A percentile compares a stretch with the other conserved stretches of the same genome.
Evolutionary conservation across 1,140 invertebrate genomes (phyloP).

Genomic region (Drosophila quadrilineata): DNA sequence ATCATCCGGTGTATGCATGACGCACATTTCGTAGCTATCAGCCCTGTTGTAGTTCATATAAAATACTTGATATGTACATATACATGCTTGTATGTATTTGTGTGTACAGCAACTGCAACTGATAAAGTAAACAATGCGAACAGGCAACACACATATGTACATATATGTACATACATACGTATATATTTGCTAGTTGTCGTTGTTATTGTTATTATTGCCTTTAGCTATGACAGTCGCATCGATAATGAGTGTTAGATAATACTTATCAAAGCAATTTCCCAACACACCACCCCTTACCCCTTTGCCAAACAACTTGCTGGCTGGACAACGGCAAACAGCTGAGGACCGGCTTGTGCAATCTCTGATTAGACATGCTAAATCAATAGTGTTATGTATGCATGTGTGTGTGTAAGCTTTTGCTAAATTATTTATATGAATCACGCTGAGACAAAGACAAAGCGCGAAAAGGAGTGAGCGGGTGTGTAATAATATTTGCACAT

Average conservation of each 20-base stretch:
- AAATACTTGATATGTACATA: neutral
- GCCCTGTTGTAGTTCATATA: no score
- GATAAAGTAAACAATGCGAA: no score
- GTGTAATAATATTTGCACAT: neutral
- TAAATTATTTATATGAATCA: slow-evolving; percentile 13
- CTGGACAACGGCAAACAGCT: slow-evolving; percentile 14
- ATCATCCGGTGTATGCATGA: slow-evolving; percentile 29
- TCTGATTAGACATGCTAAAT: slow-evolving; percentile 18
- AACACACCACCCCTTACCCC: neutral
- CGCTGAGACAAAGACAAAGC: no score
- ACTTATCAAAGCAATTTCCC: slow-evolving; percentile 20
- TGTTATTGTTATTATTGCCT: no score
- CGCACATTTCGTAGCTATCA: slow-evolving; percentile 38
- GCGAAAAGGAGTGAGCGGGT: neutral
- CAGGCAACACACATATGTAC: neutral
- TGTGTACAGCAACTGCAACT: no score
- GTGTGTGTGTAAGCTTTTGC: neutral
- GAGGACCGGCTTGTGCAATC: slow-evolving; percentile 26
- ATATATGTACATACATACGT: neutral
- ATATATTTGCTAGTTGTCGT: slow-evolving; percentile 23
- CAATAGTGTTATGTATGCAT: slow-evolving; percentile 14
- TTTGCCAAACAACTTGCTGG: no score
- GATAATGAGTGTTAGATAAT: slow-evolving; percentile 40
- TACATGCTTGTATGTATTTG: neutral
- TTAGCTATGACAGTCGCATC: slow-evolving; percentile 19